phyloP scores from a whole-genome alignment of 2,888 invertebrate genomes.

The Blastobasis adustella region DNA sequence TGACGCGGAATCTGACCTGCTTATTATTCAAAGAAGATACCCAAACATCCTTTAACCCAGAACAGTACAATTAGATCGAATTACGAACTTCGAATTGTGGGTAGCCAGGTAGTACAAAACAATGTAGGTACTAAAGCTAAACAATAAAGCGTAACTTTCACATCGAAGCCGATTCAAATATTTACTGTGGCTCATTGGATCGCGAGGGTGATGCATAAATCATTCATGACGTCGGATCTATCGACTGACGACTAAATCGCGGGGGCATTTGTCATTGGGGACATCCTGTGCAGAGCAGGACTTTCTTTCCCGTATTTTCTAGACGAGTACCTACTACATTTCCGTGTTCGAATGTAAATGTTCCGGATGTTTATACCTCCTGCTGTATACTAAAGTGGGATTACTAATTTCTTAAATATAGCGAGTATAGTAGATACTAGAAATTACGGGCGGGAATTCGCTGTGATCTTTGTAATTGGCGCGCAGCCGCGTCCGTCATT shows the following conservation, averaged over 20 bases:
- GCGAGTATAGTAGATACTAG: too few species aligned
- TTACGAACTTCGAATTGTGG: too few species aligned
- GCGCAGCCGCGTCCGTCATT: too few species aligned
- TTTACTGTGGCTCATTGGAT: conserved; percentile 18
- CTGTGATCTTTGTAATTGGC: too few species aligned
- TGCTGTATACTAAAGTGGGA: background rate
- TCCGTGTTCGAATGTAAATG: background rate
- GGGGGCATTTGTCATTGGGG: conserved; percentile 47
- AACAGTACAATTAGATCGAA: too few species aligned
- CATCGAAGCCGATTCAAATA: conserved; percentile 25
- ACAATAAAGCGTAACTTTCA: background rate
- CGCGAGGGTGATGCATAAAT: conserved; percentile 18
- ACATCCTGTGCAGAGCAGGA: conserved; percentile 12
- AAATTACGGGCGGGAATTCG: too few species aligned
- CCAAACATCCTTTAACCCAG: too few species aligned
- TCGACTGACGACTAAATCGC: conserved; percentile 40
- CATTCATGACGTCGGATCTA: conserved; percentile 20
- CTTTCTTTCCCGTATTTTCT: conserved; percentile 2
- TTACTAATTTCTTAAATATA: too few species aligned
- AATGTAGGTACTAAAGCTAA: too few species aligned
- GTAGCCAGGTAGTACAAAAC: too few species aligned
- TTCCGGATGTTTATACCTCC: background rate
- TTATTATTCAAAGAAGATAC: too few species aligned
- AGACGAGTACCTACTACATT: background rate
- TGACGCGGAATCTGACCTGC: too few species aligned